Conservation (phyloP, 2,113 vertebrate genomes). For the Platysteira castanea region DNA sequence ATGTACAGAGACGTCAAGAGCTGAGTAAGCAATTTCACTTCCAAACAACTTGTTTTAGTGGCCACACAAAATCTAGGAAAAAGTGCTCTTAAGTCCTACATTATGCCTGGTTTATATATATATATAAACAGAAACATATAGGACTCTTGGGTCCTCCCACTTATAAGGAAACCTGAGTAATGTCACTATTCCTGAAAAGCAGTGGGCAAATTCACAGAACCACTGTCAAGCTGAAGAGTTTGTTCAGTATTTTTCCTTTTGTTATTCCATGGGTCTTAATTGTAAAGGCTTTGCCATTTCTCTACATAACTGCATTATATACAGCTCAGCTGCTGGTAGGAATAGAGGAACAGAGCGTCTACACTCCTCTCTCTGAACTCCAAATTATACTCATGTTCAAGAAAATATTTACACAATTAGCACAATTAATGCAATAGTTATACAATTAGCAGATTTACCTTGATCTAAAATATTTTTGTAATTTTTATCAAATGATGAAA, state of each 20-base stretch:
- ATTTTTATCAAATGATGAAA: background rate
- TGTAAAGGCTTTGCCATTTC: background rate
- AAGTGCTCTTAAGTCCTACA: background rate
- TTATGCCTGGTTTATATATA: background rate
- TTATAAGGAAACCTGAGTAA: background rate
- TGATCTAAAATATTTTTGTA: background rate
- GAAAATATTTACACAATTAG: background rate
- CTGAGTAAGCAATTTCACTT: background rate
- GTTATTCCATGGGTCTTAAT: background rate
- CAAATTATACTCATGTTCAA: background rate
- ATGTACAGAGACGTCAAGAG: background rate
- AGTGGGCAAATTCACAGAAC: background rate
- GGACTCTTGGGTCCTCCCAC: background rate
- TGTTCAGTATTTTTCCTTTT: background rate
- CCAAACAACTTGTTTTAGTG: background rate
- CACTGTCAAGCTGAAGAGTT: background rate
- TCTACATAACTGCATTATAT: background rate
- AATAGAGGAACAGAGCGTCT: background rate
- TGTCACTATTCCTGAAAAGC: background rate
- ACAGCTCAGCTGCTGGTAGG: background rate
- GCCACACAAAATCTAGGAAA: background rate
- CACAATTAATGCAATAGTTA: background rate
- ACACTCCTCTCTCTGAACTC: background rate
- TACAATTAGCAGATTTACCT: background rate
- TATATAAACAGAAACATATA: background rate